These are phyloP conservation scores for Tyria jacobaeae DNA, from an alignment of 2,888 invertebrate genomes.

Conservation along the genomic window DNA sequence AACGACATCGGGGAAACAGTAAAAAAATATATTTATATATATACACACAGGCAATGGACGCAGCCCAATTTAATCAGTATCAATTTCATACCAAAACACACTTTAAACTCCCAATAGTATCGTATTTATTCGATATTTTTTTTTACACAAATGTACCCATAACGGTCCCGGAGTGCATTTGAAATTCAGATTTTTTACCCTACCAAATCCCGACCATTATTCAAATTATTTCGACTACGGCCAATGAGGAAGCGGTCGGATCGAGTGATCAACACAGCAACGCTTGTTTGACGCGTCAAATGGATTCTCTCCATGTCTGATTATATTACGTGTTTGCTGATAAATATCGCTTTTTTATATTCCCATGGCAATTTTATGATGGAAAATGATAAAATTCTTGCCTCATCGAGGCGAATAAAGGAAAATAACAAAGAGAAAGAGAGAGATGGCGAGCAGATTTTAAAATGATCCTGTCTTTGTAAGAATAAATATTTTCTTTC, in stretches of 20 bases:
- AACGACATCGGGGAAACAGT: constrained; percentile 17
- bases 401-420: too few species aligned
- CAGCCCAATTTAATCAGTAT: constrained; percentile 40
- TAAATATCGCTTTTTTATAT: constrained; percentile 4
- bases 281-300: constrained; percentile 37
- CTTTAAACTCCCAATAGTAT: constrained; percentile 25
- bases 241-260: constrained; percentile 39
- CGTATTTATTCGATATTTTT: constrained; percentile 40
- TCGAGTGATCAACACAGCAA: constrained; percentile 29
- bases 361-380: not conserved
- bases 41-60: constrained; percentile 12
- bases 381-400: not conserved
- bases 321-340: constrained; percentile 24
- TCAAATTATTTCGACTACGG: constrained; percentile 47
- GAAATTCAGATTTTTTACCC: constrained; percentile 52
- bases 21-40: constrained; percentile 19
- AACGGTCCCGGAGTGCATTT: constrained; percentile 43
- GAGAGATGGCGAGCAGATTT: too few species aligned
- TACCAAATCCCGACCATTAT: constrained; percentile 39
- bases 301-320: constrained; percentile 30
- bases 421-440: too few species aligned
- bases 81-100: constrained; percentile 41
- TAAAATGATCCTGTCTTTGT: too few species aligned
- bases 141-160: constrained; percentile 35
- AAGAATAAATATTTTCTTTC: too few species aligned